Conservation (phyloP, 2,797 vertebrate genomes). For the Acanthurus tractus region DNA sequence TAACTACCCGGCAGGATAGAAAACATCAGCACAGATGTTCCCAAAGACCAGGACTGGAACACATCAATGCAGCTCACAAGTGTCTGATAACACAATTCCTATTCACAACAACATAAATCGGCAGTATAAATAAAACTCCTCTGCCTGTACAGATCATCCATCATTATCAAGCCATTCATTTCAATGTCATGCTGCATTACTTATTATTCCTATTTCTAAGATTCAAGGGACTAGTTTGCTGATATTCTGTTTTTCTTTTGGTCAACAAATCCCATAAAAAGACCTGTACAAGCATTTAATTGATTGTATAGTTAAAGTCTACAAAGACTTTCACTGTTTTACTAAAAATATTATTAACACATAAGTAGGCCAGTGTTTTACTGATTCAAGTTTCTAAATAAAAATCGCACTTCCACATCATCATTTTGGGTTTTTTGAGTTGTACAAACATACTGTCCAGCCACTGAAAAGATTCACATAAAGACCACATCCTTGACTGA, state of each 20-base stretch:
- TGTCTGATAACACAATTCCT: constrained; percentile 25
- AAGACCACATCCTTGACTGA: background rate
- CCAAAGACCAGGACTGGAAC: constrained; percentile 37
- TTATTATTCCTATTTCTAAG: background rate
- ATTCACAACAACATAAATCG: constrained; percentile 31
- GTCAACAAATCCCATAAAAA: constrained; percentile 17
- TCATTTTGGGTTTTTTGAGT: too few species aligned
- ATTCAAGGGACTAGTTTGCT: constrained; percentile 3
- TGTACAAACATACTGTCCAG: background rate
- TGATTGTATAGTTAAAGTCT: background rate
- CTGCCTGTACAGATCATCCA: constrained; percentile 9
- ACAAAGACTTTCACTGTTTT: too few species aligned
- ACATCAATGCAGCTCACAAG: constrained; percentile 37
- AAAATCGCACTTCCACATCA: too few species aligned
- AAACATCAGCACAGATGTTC: constrained; percentile 14
- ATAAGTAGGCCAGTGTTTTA: too few species aligned
- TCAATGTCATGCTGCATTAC: background rate
- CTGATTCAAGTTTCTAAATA: too few species aligned
- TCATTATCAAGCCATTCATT: constrained; percentile 14
- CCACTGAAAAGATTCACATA: background rate
- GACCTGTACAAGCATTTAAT: background rate
- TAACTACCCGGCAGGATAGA: constrained; percentile 2
- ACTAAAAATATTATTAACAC: too few species aligned
- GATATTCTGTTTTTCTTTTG: constrained; percentile 11
- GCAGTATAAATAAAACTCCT: constrained; percentile 16